phyloP scores from a whole-genome alignment of 2,888 invertebrate species.

The Acanthosoma haemorrhoidale region DNA sequence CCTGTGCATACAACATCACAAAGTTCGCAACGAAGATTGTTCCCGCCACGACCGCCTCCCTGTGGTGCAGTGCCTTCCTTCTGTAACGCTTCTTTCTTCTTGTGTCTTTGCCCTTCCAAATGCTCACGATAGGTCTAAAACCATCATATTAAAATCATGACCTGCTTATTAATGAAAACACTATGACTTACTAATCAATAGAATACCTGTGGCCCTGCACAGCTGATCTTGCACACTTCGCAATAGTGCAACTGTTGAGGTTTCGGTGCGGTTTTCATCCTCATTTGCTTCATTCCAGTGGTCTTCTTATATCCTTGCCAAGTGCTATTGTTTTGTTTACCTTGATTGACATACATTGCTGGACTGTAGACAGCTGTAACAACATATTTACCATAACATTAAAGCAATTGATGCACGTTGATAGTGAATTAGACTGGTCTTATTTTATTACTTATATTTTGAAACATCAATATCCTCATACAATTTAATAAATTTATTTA shows the following conservation, averaged over 20 bases:
- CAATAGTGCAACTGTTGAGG: constrained; percentile 95
- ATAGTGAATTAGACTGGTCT: too few species aligned
- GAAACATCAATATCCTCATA: too few species aligned
- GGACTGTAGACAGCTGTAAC: constrained; percentile 94
- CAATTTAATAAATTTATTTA: too few species aligned
- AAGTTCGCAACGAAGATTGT: constrained; percentile 85
- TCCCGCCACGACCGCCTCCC: constrained; percentile 50
- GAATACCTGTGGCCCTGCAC: constrained; percentile 79
- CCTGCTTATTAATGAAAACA: neutral
- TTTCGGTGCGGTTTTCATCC: constrained; percentile 76
- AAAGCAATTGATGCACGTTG: too few species aligned
- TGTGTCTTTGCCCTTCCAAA: constrained; percentile 97
- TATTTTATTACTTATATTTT: too few species aligned
- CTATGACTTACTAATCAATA: neutral
- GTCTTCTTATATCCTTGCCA: constrained; percentile 54
- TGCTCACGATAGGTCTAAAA: constrained; percentile 85
- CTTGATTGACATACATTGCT: constrained; percentile 87
- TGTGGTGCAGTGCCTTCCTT: constrained; percentile 64
- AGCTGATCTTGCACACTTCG: constrained; percentile 98
- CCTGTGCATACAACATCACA: constrained; percentile 99
- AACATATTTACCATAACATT: constrained; percentile 38
- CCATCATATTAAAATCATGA: neutral
- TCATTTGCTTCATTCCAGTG: constrained; percentile 55
- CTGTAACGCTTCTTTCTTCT: constrained; percentile 89
- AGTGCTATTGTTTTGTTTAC: constrained; percentile 32